These are phyloP conservation scores for Apodemus agrarius DNA, from an alignment of 2,797 vertebrate species.

Conservation along the genomic window DNA sequence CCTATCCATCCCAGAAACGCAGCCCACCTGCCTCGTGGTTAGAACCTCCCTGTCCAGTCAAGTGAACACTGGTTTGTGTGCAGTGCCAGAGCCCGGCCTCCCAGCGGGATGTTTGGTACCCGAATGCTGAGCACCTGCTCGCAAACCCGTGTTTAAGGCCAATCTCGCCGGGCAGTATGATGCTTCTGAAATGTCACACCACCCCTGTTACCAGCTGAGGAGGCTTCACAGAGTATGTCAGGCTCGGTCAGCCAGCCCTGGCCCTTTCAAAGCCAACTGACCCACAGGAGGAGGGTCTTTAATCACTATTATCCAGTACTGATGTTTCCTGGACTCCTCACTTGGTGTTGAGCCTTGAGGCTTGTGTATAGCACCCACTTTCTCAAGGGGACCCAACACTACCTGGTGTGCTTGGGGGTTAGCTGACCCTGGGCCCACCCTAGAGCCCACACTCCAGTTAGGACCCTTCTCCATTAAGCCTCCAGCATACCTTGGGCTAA, in stretches of 20 bases:
- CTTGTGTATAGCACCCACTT: neutral
- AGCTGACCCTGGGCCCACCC: neutral
- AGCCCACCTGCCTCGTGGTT: accelerated
- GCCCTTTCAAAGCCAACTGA: neutral
- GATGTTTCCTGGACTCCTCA: neutral
- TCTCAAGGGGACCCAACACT: neutral
- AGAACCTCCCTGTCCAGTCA: neutral
- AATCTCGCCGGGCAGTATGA: neutral
- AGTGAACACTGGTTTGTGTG: neutral
- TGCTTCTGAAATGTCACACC: neutral
- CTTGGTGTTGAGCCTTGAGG: too few species aligned
- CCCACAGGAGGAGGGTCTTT: neutral
- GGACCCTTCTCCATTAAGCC: neutral
- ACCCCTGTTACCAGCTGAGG: neutral
- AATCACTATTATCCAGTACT: too few species aligned
- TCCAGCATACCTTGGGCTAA: neutral
- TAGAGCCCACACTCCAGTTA: neutral
- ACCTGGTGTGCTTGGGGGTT: neutral
- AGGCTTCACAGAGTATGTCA: neutral
- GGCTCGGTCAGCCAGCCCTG: neutral
- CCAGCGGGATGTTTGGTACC: neutral
- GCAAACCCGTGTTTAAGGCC: neutral
- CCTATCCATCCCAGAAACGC: neutral
- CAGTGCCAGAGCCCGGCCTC: neutral
- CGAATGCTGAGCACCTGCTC: neutral